Percentiles rank a stretch among this genome's conserved stretches.
Evolutionary conservation across 2,888 invertebrate genomes (phyloP).

Genomic region (Elegia similella): DNA sequence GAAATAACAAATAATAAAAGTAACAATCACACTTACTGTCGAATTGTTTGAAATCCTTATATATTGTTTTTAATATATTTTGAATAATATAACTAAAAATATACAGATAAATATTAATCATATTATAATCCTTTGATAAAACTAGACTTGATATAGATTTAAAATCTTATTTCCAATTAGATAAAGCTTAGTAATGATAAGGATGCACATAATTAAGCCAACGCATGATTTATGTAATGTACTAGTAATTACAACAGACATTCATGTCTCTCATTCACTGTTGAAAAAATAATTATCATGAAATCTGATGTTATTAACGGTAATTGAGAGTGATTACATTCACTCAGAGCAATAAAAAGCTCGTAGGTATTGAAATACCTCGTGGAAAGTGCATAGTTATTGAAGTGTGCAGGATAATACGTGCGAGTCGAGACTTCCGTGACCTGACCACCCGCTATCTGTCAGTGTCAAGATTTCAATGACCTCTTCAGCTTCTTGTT

Average conservation of each 20-base stretch:
- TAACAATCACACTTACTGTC: too few relatives aligned
- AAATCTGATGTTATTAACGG: not conserved
- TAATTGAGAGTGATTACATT: not conserved
- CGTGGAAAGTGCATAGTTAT: constrained; percentile 1
- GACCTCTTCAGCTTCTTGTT: not conserved
- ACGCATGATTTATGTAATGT: too few relatives aligned
- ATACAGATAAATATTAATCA: too few relatives aligned
- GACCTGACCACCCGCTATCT: constrained; percentile 1
- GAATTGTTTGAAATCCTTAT: too few relatives aligned
- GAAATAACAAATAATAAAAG: too few relatives aligned
- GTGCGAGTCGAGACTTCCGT: not conserved
- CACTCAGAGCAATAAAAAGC: not conserved
- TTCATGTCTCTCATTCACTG: not conserved
- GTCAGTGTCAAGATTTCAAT: constrained; percentile 1
- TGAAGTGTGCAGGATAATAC: not conserved
- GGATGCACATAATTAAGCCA: too few relatives aligned
- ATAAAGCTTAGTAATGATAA: too few relatives aligned
- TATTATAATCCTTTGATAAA: too few relatives aligned
- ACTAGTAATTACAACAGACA: not conserved
- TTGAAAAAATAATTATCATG: not conserved
- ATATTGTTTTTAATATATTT: too few relatives aligned
- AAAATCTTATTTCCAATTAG: too few relatives aligned
- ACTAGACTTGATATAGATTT: too few relatives aligned
- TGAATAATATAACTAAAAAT: too few relatives aligned
- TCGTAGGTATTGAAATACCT: constrained; percentile 2